Conservation (phyloP, 2,113 vertebrate genomes). For the Atrichornis clamosus region DNA sequence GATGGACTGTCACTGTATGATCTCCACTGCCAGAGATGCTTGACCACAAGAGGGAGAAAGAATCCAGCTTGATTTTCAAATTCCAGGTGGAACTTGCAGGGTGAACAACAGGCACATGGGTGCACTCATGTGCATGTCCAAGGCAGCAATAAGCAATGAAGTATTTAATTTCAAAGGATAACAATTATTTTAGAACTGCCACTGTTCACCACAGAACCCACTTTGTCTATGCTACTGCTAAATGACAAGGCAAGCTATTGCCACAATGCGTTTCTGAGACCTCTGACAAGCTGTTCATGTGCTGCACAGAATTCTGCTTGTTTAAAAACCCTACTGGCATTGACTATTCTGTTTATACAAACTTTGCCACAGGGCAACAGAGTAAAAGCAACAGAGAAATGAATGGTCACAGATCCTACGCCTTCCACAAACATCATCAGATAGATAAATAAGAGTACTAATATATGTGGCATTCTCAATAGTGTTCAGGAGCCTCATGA, state of each 20-base stretch:
- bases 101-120: fast-evolving
- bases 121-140: fast-evolving
- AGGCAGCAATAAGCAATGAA: neutral
- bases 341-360: neutral
- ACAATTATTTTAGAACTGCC: neutral
- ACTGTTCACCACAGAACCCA: neutral
- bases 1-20: fast-evolving
- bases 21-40: neutral
- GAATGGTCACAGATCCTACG: neutral
- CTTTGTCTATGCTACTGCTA: neutral
- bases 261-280: neutral
- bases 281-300: neutral
- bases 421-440: neutral
- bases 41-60: neutral
- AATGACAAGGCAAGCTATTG: neutral
- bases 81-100: neutral
- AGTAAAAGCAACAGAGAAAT: neutral
- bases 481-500: neutral
- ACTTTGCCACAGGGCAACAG: neutral
- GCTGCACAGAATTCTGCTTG: neutral
- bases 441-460: neutral
- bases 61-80: neutral
- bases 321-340: neutral
- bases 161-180: neutral
- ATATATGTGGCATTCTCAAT: neutral